Conservation (phyloP, 2,888 invertebrate genomes). For the Andrena camellia region DNA sequence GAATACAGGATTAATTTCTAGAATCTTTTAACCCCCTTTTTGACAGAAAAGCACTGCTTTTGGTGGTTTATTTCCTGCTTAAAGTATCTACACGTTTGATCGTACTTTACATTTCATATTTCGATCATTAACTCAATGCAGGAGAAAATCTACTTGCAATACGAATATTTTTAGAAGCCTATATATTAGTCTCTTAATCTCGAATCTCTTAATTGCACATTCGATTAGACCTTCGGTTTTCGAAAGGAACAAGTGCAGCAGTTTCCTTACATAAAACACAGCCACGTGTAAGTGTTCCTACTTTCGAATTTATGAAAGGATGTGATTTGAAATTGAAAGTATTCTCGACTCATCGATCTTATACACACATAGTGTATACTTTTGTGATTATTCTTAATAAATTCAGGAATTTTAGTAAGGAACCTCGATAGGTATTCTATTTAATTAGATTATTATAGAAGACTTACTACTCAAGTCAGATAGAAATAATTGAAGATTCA, state of each 20-base stretch:
- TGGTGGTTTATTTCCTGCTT: no score
- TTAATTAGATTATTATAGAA: no score
- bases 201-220: constrained; percentile 2
- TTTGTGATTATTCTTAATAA: not conserved
- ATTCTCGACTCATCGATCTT: constrained; percentile 9
- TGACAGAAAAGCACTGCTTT: no score
- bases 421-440: no score
- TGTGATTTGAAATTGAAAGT: constrained; percentile 6
- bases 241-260: not conserved
- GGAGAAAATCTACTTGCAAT: not conserved
- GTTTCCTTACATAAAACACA: constrained; percentile 14
- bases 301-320: constrained; percentile 25
- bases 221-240: not conserved
- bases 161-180: not conserved
- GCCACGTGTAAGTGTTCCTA: not conserved
- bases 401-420: no score
- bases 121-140: no score
- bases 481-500: no score
- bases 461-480: no score
- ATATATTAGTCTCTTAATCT: not conserved
- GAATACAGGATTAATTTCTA: no score
- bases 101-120: no score
- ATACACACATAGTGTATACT: not conserved
- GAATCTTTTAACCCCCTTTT: no score
- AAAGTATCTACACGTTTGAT: no score